Percentiles rank a stretch among this genome's conserved stretches.
phyloP scores from a whole-genome alignment of 1,140 invertebrate genomes.

The Penaeus chinensis region DNA sequence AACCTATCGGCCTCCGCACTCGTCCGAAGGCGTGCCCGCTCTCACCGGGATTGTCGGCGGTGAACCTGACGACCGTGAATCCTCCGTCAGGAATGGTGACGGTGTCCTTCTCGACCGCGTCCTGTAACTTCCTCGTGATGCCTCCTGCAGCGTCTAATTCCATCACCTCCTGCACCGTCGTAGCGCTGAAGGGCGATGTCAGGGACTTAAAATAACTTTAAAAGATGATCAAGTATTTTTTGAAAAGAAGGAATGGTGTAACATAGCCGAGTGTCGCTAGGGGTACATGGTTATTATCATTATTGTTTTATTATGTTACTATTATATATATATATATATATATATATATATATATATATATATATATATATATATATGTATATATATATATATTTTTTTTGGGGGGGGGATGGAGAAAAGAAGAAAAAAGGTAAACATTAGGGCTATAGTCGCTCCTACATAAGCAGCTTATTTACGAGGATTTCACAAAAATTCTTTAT shows the following conservation, averaged over 20 bases:
- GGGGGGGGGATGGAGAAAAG: too few species aligned
- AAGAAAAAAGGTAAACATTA: too few species aligned
- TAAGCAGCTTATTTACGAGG: too few species aligned
- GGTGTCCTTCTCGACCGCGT: constrained; percentile 86
- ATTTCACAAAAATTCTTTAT: too few species aligned
- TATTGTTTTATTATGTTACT: too few species aligned
- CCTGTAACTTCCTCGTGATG: constrained; percentile 79
- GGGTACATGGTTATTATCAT: too few species aligned
- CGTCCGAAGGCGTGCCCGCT: too few species aligned
- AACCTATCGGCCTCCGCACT: not conserved
- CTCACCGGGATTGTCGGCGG: constrained; percentile 87
- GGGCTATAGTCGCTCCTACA: too few species aligned
- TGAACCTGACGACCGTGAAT: constrained; percentile 88
- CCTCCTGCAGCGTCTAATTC: constrained; percentile 71
- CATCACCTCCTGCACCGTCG: constrained; percentile 31
- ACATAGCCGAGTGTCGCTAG: too few species aligned
- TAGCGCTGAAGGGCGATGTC: not conserved
- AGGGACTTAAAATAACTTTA: not conserved
- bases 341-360: constrained; percentile 2
- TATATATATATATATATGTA: not conserved
- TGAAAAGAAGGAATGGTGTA: too few species aligned
- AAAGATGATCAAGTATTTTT: not conserved
- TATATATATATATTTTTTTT: too few species aligned
- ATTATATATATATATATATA: constrained; percentile 20
- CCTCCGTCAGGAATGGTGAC: constrained; percentile 92